A percentile compares a stretch with the other conserved stretches of the same genome.
These are phyloP conservation scores for Siniperca obscura DNA, from an alignment of 2,797 vertebrate genomes.

Conservation along the genomic window DNA sequence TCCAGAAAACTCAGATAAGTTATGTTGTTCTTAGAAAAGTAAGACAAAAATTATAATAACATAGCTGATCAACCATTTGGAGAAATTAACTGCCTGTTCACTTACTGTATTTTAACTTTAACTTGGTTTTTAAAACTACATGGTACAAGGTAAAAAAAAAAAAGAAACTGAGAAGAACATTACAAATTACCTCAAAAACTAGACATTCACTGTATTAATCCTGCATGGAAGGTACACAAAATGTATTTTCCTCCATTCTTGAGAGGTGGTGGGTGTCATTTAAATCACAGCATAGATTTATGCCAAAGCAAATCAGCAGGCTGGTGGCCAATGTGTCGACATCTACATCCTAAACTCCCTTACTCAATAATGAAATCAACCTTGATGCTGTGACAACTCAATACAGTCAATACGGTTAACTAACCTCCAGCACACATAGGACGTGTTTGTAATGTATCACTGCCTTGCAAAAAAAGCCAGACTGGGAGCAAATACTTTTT, in stretches of 20 bases:
- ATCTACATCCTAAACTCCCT: conserved; percentile 57
- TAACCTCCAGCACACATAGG: conserved; percentile 33
- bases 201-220: conserved; percentile 15
- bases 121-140: background rate
- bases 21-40: background rate
- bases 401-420: conserved; percentile 71
- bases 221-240: conserved; percentile 37
- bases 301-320: conserved; percentile 66
- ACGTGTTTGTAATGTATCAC: background rate
- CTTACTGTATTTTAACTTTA: too few relatives aligned
- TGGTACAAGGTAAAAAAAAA: background rate
- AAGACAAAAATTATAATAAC: background rate
- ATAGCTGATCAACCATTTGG: background rate
- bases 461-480: background rate
- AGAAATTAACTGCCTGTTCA: background rate
- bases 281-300: conserved; percentile 72
- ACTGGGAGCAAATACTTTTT: background rate
- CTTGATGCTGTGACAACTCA: conserved; percentile 56
- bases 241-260: conserved; percentile 59
- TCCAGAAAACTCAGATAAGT: background rate
- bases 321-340: conserved; percentile 68
- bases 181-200: conserved; percentile 25
- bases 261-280: conserved; percentile 70
- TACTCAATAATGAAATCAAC: conserved; percentile 74
- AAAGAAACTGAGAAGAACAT: background rate